A percentile compares a stretch with the other conserved stretches of the same genome.
phyloP scores from a whole-genome alignment of 2,113 vertebrate genomes.

The Verasper variegatus region DNA sequence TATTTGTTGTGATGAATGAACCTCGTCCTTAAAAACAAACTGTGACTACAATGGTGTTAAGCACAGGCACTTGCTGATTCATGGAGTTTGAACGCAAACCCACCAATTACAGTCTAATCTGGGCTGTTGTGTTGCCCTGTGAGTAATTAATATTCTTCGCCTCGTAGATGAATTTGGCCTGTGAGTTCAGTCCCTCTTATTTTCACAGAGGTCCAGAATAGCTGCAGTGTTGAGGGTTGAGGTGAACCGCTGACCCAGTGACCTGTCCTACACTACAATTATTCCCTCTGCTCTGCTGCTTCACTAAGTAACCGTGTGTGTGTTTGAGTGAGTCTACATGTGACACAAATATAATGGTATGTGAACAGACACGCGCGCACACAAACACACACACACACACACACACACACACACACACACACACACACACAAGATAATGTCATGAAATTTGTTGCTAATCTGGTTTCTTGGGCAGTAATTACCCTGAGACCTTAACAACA shows the following conservation, averaged over 20 bases:
- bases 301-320: constrained; percentile 35
- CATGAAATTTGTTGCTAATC: constrained; percentile 46
- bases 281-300: constrained; percentile 53
- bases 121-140: constrained; percentile 38
- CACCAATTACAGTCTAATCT: constrained; percentile 69
- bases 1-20: too few species aligned
- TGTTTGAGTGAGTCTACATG: constrained; percentile 20
- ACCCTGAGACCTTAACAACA: constrained; percentile 29
- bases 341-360: constrained; percentile 8
- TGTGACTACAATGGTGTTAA: constrained; percentile 32
- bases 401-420: not conserved
- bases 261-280: constrained; percentile 73
- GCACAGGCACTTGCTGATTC: constrained; percentile 32
- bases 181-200: constrained; percentile 49
- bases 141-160: constrained; percentile 70
- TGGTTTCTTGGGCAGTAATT: constrained; percentile 37
- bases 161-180: constrained; percentile 48
- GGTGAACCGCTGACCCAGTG: constrained; percentile 66
- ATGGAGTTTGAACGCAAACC: constrained; percentile 53
- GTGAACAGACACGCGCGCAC: not conserved
- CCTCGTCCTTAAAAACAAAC: constrained; percentile 17
- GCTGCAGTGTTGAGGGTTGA: constrained; percentile 54
- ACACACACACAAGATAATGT: constrained; percentile 7
- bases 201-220: constrained; percentile 69
- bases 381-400: not conserved